Percentiles rank a stretch among this genome's conserved stretches.
phyloP scores from a whole-genome alignment of 2,888 invertebrate species.

The Drosophila putrida region DNA sequence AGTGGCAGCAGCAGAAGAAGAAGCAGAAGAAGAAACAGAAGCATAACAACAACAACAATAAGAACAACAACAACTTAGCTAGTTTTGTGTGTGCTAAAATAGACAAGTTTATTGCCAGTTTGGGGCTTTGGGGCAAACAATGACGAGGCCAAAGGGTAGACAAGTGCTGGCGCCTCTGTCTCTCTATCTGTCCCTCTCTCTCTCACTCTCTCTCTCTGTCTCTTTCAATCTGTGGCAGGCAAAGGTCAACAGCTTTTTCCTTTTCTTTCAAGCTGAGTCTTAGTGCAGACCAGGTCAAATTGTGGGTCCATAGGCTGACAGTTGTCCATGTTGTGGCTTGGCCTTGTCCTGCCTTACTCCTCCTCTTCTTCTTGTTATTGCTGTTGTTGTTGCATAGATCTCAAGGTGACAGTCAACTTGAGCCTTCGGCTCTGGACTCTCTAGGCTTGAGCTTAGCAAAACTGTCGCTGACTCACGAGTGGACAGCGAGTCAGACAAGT shows the following conservation, averaged over 20 bases:
- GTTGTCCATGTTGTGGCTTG: constrained; percentile 46
- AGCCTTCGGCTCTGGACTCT: constrained; percentile 40
- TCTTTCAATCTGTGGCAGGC: constrained; percentile 9
- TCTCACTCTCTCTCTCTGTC: neutral
- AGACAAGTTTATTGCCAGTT: constrained; percentile 79
- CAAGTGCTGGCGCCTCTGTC: constrained; percentile 49
- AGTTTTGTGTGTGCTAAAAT: constrained; percentile 61
- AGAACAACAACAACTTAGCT: constrained; percentile 37
- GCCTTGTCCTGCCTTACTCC: constrained; percentile 41
- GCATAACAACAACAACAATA: constrained; percentile 1
- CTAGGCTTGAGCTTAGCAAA: constrained; percentile 27
- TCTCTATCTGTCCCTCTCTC: neutral
- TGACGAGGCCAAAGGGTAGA: constrained; percentile 80
- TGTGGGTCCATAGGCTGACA: constrained; percentile 56
- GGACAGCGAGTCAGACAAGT: constrained; percentile 21
- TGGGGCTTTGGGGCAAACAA: constrained; percentile 73
- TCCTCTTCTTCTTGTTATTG: neutral
- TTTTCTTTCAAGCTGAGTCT: constrained; percentile 30
- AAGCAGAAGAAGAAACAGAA: neutral
- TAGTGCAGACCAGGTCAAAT: constrained; percentile 51
- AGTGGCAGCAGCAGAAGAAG: constrained; percentile 5
- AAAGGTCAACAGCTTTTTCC: constrained; percentile 59
- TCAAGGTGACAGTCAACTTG: constrained; percentile 61
- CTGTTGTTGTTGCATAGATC: constrained; percentile 29
- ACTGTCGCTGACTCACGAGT: constrained; percentile 42